Evolutionary conservation across 2,888 invertebrate genomes (phyloP).

Genomic region (Petrolisthes manimaculis): DNA sequence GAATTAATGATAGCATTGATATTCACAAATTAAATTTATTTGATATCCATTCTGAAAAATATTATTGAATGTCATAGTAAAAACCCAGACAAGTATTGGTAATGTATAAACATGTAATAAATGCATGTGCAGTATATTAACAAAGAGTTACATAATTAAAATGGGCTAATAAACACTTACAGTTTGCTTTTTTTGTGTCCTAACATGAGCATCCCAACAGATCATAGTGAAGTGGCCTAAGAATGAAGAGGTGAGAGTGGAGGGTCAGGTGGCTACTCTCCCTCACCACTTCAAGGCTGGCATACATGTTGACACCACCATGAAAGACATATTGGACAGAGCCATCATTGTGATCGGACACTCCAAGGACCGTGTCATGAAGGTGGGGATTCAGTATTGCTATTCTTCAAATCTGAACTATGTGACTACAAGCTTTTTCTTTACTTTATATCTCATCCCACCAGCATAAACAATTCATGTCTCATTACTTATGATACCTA

Average conservation of each 20-base stretch:
- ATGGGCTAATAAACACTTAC: not conserved
- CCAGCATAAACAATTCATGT: not conserved
- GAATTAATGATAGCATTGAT: too few species aligned
- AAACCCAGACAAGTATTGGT: too few species aligned
- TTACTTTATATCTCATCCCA: not conserved
- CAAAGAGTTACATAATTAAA: not conserved
- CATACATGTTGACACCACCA: slow-evolving; percentile 43
- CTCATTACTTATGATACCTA: not conserved
- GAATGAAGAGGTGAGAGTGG: slow-evolving; percentile 37
- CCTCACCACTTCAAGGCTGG: slow-evolving; percentile 58
- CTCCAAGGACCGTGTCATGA: slow-evolving; percentile 35
- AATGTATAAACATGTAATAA: too few species aligned
- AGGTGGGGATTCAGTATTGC: slow-evolving; percentile 14
- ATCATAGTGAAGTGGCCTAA: slow-evolving; percentile 34
- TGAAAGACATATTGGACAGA: slow-evolving; percentile 26
- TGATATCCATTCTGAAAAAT: too few species aligned
- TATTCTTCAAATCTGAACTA: too few species aligned
- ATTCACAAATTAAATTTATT: too few species aligned
- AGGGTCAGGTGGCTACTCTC: slow-evolving; percentile 55
- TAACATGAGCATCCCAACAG: not conserved
- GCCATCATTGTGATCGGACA: slow-evolving; percentile 52
- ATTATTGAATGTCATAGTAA: too few species aligned
- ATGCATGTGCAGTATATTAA: too few species aligned
- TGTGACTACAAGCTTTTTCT: not conserved
- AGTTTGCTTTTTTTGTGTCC: not conserved